Conservation (phyloP, 1,140 invertebrate species). For the Tetragnatha versicolor region DNA sequence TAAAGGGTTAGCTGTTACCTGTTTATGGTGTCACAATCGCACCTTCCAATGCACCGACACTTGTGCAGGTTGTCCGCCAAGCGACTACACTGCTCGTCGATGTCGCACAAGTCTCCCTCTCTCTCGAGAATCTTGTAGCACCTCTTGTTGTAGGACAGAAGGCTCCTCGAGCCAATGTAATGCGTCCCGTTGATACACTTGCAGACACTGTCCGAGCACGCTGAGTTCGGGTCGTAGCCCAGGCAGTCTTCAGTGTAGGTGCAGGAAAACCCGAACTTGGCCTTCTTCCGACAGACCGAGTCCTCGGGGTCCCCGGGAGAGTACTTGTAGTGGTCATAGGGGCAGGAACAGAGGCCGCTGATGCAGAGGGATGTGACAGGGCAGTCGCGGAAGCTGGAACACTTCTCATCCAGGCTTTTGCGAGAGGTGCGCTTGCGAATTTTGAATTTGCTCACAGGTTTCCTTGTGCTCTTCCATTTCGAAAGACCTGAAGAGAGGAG, state of each 20-base stretch:
- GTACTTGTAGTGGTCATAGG: constrained; percentile 47
- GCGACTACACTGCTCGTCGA: constrained; percentile 51
- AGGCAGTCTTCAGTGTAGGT: constrained; percentile 41
- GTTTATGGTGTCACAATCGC: constrained; percentile 41
- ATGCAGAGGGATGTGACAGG: constrained; percentile 24
- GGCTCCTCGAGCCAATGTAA: constrained; percentile 44
- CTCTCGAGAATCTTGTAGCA: constrained; percentile 48
- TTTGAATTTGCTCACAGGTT: constrained; percentile 38
- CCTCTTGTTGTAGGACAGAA: constrained; percentile 35
- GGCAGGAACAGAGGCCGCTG: constrained; percentile 42
- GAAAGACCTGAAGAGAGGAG: too few species aligned
- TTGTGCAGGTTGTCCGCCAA: constrained; percentile 48
- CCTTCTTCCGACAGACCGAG: constrained; percentile 37
- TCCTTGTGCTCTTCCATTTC: constrained; percentile 29
- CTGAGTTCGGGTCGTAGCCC: constrained; percentile 45
- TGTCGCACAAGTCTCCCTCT: constrained; percentile 48
- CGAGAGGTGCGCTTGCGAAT: constrained; percentile 23
- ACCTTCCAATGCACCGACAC: constrained; percentile 41
- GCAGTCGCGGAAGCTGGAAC: constrained; percentile 34
- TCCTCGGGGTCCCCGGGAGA: constrained; percentile 12
- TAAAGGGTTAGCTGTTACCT: too few species aligned
- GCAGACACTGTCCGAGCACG: constrained; percentile 31
- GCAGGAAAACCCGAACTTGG: constrained; percentile 31
- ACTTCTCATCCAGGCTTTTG: constrained; percentile 43
- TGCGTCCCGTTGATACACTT: constrained; percentile 48